Evolutionary conservation across 53 echinoderm and acorn worm genomes (phyloP), one percentile per base, ranked within the genome.

Genomic region (Apostichopus leukothele): DNA sequence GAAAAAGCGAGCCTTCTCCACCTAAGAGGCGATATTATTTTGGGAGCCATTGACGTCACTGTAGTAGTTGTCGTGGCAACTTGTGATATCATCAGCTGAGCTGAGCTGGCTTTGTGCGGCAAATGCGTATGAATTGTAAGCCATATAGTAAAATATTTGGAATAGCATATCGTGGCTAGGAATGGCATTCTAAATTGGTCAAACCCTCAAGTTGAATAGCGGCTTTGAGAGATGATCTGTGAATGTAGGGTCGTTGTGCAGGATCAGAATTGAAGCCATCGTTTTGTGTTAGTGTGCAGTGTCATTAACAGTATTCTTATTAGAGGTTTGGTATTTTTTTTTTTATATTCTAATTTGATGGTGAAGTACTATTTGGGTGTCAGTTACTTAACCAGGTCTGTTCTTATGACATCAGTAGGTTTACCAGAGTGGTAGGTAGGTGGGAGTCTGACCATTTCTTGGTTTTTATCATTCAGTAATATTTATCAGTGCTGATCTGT

Each of bases 11-110:
- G 83, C 88, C 79, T 91, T 88, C 83, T 88, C 88, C 87, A 91
- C 91, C 74, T 75, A 89, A 91, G 89, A 89, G 91, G 79, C 89
- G 76, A 84, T 89, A 88, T 88, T 91, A 91, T 91, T 91, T 91
- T 89, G 77, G 89, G 89, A 84, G 75, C 89, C 18, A 91, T 91
- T 91, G 91, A 91, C 91, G 91, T 91, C 91, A 91, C 91, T 57
- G 60, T 60, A n/a, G 89, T 67, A 50, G 91, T 91, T 89, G 84
- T 89, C 89, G n/a, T 91, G 89, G 91, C 26, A 88, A 91, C 76
- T 81, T 52, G 76, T 91, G 91, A 91, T 91, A 91, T 91, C 91
- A 91, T 91, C 91, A 91, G 89, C 84, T 79, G 19, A 52, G 51
- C 79, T 79, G 63, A 63, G 16, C 63, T 63, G 51, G 51, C 54